Conservation (phyloP, 1,140 invertebrate genomes). For the Elymnias hypermnestra region DNA sequence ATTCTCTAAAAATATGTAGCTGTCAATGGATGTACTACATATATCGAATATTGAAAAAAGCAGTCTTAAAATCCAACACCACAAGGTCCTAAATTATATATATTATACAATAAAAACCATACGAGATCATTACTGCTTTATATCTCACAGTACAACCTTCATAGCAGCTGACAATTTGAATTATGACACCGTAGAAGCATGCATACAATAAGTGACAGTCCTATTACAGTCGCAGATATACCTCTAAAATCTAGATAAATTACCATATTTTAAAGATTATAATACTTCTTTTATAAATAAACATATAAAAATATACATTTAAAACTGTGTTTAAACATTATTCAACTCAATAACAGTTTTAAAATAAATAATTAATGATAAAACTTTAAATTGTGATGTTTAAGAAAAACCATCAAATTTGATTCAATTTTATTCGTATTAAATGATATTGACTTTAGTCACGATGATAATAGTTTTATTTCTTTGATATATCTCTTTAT, state of each 20-base stretch:
- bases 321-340: slow-evolving; percentile 60
- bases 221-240: slow-evolving; percentile 23
- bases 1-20: not conserved
- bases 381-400: slow-evolving; percentile 37
- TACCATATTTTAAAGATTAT: slow-evolving; percentile 41
- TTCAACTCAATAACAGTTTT: slow-evolving; percentile 58
- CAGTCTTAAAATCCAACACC: slow-evolving; percentile 21
- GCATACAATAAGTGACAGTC: slow-evolving; percentile 6
- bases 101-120: slow-evolving; percentile 15
- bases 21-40: slow-evolving; percentile 1
- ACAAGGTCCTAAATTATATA: slow-evolving; percentile 17
- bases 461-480: slow-evolving; percentile 2
- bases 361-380: slow-evolving; percentile 52
- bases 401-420: slow-evolving; percentile 28
- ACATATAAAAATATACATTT: slow-evolving; percentile 70
- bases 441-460: slow-evolving; percentile 12
- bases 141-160: slow-evolving; percentile 18
- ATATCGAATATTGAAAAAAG: slow-evolving; percentile 13
- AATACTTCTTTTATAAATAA: slow-evolving; percentile 65
- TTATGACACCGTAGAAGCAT: slow-evolving; percentile 13
- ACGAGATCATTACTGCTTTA: slow-evolving; percentile 24
- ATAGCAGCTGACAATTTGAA: slow-evolving; percentile 17
- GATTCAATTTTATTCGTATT: slow-evolving; percentile 15
- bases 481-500: slow-evolving; percentile 19
- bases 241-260: slow-evolving; percentile 24